Conservation (phyloP, 2,888 invertebrate genomes). For the Fissipunctia ypsillon region DNA sequence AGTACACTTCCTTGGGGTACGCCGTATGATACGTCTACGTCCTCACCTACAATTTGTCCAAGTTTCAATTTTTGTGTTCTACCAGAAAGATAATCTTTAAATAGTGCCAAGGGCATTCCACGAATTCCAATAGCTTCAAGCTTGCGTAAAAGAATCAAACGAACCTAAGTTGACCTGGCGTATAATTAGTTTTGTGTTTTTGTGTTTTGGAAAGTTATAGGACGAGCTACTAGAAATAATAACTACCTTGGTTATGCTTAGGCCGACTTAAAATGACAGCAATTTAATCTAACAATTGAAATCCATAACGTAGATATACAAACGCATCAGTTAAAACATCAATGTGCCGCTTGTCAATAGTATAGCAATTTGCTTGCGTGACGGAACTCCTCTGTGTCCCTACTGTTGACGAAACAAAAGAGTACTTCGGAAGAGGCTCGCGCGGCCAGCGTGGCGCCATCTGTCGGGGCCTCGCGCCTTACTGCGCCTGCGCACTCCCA, state of each 20-base stretch:
- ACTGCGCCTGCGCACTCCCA: constrained; percentile 17
- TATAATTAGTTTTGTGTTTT: not conserved
- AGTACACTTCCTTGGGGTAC: too few species aligned
- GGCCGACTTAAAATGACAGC: not conserved
- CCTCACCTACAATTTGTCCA: too few species aligned
- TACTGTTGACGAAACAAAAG: constrained; percentile 19
- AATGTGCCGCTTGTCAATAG: constrained; percentile 23
- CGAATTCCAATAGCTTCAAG: too few species aligned
- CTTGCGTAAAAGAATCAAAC: too few species aligned
- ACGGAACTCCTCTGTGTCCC: constrained; percentile 16
- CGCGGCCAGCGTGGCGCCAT: constrained; percentile 52
- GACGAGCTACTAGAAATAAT: not conserved
- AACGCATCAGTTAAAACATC: constrained; percentile 6
- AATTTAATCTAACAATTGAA: not conserved
- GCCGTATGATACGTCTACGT: too few species aligned
- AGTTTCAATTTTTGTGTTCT: too few species aligned
- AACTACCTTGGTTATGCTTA: not conserved
- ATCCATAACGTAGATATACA: not conserved
- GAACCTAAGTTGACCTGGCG: not conserved
- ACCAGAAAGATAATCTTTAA: too few species aligned
- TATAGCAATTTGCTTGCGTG: not conserved
- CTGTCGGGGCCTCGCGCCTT: constrained; percentile 15
- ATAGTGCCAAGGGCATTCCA: too few species aligned
- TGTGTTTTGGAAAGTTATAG: not conserved
- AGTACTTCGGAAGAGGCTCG: constrained; percentile 11